phyloP scores from a whole-genome alignment of 2,888 invertebrate genomes.

The Trissolcus japonicus region DNA sequence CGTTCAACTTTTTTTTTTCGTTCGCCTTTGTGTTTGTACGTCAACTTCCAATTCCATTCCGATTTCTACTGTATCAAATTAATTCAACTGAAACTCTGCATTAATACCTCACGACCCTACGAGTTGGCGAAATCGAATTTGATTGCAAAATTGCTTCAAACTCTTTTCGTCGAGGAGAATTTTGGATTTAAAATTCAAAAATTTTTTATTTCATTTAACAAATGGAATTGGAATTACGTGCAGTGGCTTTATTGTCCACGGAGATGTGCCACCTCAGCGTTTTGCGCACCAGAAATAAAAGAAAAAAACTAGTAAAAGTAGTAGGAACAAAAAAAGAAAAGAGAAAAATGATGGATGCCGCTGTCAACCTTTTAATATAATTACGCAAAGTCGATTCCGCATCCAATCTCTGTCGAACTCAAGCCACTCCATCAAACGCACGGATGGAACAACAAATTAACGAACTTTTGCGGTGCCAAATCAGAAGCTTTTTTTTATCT shows the following conservation, averaged over 20 bases:
- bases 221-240: no score
- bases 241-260: no score
- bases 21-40: conserved; percentile 9
- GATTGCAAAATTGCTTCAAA: no score
- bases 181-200: neutral
- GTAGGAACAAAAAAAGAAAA: conserved; percentile 7
- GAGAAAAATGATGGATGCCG: conserved; percentile 33
- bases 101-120: no score
- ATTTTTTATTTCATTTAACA: no score
- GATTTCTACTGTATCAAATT: conserved; percentile 22
- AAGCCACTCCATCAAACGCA: conserved; percentile 38
- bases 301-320: no score
- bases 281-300: no score
- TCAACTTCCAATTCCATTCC: conserved; percentile 19
- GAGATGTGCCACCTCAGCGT: no score
- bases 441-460: conserved; percentile 44
- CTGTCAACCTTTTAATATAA: conserved; percentile 45
- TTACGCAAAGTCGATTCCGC: conserved; percentile 41
- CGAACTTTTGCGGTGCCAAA: conserved; percentile 30
- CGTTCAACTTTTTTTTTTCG: conserved; percentile 23
- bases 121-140: no score
- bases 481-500: conserved; percentile 28
- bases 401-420: conserved; percentile 40
- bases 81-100: conserved; percentile 8
- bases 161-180: neutral